Base-by-base conservation (phyloP, 1,140 invertebrate genomes). In the Eufriesea mexicana region DNA sequence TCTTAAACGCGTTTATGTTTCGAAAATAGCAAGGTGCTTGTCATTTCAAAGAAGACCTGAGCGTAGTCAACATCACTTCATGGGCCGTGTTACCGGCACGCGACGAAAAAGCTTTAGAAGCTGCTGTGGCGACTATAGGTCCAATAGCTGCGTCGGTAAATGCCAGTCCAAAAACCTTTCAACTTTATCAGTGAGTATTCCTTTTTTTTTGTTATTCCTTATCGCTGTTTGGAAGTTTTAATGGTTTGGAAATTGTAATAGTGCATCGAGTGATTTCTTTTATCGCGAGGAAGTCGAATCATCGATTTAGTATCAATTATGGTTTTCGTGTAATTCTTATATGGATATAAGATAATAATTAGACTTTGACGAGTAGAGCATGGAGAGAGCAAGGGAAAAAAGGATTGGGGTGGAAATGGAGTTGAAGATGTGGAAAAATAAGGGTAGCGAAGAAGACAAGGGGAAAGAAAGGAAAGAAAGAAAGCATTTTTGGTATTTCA, bases 71-170 rank as follows among this genome's bases (percentile, higher is more conserved):
- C 86, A 95, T 97, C 0, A 95, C 95, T 0, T 95, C 96, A 0
- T 97, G 97, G 97, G 95, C 95, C 5, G 95, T 97, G 72, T 85
- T 97, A 71, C 97, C 97, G 0, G 90, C 95, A 0, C 95, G 95
- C 18, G 96, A 97, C 87, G 97, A 97, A 86, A 92, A 92, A 55
- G 95, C 96, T 0, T 94, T 97, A 70, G 95, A 97, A 93, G 94
- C 94, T 16, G 96, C 96, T 7, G 92, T 97, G 4, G 96, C 96
- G 0, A 95, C 95, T 20, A 95, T 97, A 72, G 97, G 97, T 20
- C 97, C 97, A 0, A 93, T 97, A 49, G 96, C 97, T 23, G 96
- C 96, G 0, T 97, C 96, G 2, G 95, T 97, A 28, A 97, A 97
- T 86, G 97, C 96, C 2, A 95, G 95, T 70, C 97, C 96, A 0